Evolutionary conservation across 2,113 vertebrate species (phyloP).

Genomic region (Gymnorhina tibicen): DNA sequence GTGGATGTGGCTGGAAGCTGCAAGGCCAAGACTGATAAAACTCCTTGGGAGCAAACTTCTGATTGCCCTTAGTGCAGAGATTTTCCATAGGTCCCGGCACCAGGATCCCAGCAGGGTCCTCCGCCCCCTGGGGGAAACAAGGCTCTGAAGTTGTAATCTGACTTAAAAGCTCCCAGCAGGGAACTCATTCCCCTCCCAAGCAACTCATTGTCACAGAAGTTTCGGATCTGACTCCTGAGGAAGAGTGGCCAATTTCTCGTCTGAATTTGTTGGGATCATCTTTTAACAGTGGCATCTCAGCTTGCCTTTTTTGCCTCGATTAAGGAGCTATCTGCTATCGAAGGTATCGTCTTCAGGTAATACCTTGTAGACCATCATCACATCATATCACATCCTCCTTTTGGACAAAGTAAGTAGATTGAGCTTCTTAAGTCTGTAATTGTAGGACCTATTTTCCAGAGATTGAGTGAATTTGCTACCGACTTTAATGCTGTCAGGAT

Average conservation of each 20-base stretch:
- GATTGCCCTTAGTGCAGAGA: not conserved
- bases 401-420: constrained; percentile 43
- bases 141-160: not conserved
- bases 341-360: not conserved
- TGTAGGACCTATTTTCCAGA: constrained; percentile 46
- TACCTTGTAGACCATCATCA: constrained; percentile 45
- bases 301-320: not conserved
- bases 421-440: constrained; percentile 60
- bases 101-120: not conserved
- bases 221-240: not conserved
- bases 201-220: not conserved
- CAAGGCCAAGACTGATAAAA: not conserved
- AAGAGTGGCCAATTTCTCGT: not conserved
- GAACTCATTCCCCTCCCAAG: not conserved
- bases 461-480: constrained; percentile 31
- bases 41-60: not conserved
- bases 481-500: constrained; percentile 34
- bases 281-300: constrained; percentile 9
- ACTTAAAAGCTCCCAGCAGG: not conserved
- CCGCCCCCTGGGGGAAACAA: not conserved
- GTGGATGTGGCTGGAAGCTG: not conserved
- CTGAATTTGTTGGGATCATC: constrained; percentile 1
- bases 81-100: not conserved
- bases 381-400: constrained; percentile 23
- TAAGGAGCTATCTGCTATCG: not conserved